phyloP scores from a whole-genome alignment of 2,797 vertebrate species.

The Coregonus suidteri region DNA sequence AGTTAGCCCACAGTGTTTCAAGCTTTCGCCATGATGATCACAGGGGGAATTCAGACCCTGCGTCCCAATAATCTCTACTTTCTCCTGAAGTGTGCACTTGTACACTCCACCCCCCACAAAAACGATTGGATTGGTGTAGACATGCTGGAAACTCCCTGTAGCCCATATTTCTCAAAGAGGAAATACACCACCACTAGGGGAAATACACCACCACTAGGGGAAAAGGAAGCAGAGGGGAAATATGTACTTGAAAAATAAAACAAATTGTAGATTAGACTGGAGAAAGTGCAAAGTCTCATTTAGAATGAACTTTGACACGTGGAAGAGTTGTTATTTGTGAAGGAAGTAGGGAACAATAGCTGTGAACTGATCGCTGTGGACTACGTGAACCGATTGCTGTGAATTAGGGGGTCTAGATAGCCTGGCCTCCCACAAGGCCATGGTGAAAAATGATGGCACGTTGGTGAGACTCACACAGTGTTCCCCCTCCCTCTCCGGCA shows the following conservation, averaged over 20 bases:
- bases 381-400: slow-evolving; percentile 33
- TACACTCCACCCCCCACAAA: neutral
- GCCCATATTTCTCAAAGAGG: neutral
- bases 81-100: neutral
- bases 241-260: neutral
- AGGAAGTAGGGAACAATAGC: slow-evolving; percentile 31
- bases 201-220: neutral
- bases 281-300: slow-evolving; percentile 8
- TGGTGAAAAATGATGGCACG: slow-evolving; percentile 43
- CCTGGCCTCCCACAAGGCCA: slow-evolving; percentile 26
- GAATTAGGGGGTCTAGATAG: neutral
- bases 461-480: slow-evolving; percentile 7
- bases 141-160: neutral
- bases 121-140: neutral
- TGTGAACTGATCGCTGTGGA: slow-evolving; percentile 42
- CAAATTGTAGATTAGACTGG: neutral
- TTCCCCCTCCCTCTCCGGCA: neutral
- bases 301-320: slow-evolving; percentile 8
- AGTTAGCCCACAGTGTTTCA: slow-evolving; percentile 44
- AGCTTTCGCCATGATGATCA: slow-evolving; percentile 9
- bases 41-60: neutral
- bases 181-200: neutral
- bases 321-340: neutral
- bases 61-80: neutral
- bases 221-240: neutral